Evolutionary conservation across 2,113 vertebrate species (phyloP).

Genomic region (Pelecanoides urinatrix): DNA sequence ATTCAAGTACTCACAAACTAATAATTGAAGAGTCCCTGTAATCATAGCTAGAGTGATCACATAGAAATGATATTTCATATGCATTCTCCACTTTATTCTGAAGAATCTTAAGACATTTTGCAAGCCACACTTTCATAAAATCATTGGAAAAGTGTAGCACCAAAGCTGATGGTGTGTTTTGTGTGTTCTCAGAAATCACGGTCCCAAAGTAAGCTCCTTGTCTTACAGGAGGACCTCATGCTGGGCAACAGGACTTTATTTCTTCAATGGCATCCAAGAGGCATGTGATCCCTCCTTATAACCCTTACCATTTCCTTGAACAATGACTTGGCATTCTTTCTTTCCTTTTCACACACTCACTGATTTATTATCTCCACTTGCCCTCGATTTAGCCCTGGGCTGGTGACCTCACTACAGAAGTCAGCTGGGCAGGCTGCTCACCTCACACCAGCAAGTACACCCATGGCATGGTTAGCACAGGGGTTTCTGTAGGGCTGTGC

Average conservation of each 20-base stretch:
- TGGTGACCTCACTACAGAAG: background rate
- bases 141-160: background rate
- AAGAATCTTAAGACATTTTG: background rate
- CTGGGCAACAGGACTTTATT: background rate
- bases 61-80: background rate
- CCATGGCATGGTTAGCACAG: accelerated
- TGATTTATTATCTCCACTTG: background rate
- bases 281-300: background rate
- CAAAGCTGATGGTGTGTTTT: background rate
- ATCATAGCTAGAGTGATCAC: background rate
- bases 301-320: background rate
- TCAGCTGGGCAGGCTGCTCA: background rate
- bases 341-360: background rate
- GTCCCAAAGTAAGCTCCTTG: background rate
- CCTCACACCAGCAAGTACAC: background rate
- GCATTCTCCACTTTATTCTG: background rate
- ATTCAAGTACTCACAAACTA: background rate
- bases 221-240: background rate
- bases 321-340: background rate
- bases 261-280: background rate
- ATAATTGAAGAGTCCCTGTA: background rate
- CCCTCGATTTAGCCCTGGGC: background rate
- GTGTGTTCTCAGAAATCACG: background rate
- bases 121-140: background rate
- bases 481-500: background rate